phyloP scores from a whole-genome alignment of 2,888 invertebrate genomes.

The Cheilosia scutellata region DNA sequence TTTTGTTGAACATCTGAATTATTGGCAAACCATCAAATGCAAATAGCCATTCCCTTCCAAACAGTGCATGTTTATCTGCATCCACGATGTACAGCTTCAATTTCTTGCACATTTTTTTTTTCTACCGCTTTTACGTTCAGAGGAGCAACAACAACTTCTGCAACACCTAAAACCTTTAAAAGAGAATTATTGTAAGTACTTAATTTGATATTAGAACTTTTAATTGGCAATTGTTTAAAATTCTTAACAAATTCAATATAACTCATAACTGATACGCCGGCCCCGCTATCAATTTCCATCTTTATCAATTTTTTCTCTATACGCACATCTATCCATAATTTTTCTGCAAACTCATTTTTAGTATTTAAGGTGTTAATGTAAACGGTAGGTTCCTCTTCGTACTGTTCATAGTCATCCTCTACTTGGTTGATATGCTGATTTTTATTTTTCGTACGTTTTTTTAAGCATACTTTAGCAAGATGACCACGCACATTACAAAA shows the following conservation, averaged over 20 bases:
- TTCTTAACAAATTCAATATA: neutral
- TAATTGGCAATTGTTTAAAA: constrained; percentile 1
- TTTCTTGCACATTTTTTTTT: neutral
- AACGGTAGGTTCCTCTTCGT: constrained; percentile 4
- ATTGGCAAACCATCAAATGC: constrained; percentile 3
- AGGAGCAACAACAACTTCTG: constrained; percentile 14
- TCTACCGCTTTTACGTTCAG: neutral
- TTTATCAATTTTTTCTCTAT: too few species aligned
- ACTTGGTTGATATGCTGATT: neutral
- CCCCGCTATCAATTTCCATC: too few species aligned
- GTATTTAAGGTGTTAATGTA: neutral
- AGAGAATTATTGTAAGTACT: neutral
- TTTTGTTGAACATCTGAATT: neutral
- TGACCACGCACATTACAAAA: neutral
- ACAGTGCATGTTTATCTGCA: neutral
- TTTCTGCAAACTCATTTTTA: too few species aligned
- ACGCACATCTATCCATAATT: too few species aligned
- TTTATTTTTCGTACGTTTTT: neutral
- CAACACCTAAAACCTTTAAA: constrained; percentile 15
- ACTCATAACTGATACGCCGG: too few species aligned
- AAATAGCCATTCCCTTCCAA: constrained; percentile 11
- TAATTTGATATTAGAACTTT: constrained; percentile 1
- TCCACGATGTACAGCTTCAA: constrained; percentile 2
- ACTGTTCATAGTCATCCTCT: constrained; percentile 3
- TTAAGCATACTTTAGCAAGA: constrained; percentile 2